Evolutionary conservation across 2,113 vertebrate genomes (phyloP).

Genomic region (Pseudorhombus dupliciocellatus): DNA sequence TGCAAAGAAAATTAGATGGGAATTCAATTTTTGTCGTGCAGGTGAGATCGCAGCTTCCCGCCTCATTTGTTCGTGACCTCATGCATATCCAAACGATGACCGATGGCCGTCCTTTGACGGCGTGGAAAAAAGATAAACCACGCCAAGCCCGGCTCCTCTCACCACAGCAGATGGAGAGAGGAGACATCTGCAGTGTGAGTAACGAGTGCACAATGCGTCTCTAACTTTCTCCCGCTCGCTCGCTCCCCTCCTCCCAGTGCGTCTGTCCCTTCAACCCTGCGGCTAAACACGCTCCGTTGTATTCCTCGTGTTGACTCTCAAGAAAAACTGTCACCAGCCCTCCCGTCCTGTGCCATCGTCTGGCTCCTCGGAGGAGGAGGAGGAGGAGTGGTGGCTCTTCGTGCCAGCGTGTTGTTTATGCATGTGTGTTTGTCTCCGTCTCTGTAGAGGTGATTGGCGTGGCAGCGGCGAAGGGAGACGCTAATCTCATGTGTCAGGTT

Average conservation of each 20-base stretch:
- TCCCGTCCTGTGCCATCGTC: constrained; percentile 55
- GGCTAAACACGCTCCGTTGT: constrained; percentile 64
- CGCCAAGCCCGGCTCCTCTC: constrained; percentile 6
- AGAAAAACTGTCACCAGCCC: constrained; percentile 62
- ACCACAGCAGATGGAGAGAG: constrained; percentile 47
- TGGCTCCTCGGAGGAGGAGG: constrained; percentile 44
- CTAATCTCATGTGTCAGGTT: constrained; percentile 69
- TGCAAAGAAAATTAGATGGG: background rate
- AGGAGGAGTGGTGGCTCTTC: constrained; percentile 29
- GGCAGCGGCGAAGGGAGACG: constrained; percentile 64
- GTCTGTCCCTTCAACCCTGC: constrained; percentile 52
- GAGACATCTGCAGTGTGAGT: constrained; percentile 55
- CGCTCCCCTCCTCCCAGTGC: background rate
- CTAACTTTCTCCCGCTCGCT: constrained; percentile 11
- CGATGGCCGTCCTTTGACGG: too few relatives aligned
- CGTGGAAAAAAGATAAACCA: background rate
- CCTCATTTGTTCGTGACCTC: too few relatives aligned
- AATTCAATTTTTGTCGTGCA: too few relatives aligned
- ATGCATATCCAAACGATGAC: too few relatives aligned
- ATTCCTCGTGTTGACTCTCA: constrained; percentile 57
- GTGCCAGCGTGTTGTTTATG: constrained; percentile 37
- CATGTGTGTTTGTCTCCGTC: constrained; percentile 52
- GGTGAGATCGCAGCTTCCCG: too few relatives aligned
- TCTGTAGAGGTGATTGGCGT: constrained; percentile 58
- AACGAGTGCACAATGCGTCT: constrained; percentile 41